Evolutionary conservation across 1,140 invertebrate genomes (phyloP).

Genomic region (Brachionus calyciflorus): DNA sequence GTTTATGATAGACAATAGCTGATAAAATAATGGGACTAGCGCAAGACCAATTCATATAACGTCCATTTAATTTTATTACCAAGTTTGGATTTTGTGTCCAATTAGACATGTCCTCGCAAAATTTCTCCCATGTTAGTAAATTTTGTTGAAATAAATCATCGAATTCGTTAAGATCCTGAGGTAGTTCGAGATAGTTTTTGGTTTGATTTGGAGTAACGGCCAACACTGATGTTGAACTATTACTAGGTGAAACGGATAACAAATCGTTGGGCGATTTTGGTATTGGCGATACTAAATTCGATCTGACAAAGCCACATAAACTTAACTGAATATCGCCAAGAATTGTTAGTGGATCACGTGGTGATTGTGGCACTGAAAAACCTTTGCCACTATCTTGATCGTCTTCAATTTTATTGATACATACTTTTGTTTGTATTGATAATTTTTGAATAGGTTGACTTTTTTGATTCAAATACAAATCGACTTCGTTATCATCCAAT

Average conservation of each 20-base stretch:
- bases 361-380: constrained; percentile 85
- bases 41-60: constrained; percentile 76
- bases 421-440: not conserved
- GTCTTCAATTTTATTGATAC: constrained; percentile 67
- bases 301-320: not conserved
- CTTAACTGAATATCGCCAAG: constrained; percentile 18
- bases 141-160: constrained; percentile 71
- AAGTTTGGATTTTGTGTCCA: constrained; percentile 76
- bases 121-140: constrained; percentile 76
- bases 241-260: not conserved
- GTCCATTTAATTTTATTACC: constrained; percentile 77
- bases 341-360: constrained; percentile 57
- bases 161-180: constrained; percentile 48
- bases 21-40: constrained; percentile 83
- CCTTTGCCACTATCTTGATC: constrained; percentile 92
- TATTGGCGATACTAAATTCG: not conserved
- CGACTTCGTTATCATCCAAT: constrained; percentile 78
- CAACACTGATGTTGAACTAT: not conserved
- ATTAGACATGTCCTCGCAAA: constrained; percentile 71
- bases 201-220: not conserved
- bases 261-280: not conserved
- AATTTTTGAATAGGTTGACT: constrained; percentile 47
- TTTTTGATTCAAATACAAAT: constrained; percentile 75
- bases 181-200: not conserved
- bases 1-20: constrained; percentile 75